Percentiles rank a stretch among this genome's conserved stretches.
Conservation (phyloP, 2,888 invertebrate species). For the Oithona nana region DNA sequence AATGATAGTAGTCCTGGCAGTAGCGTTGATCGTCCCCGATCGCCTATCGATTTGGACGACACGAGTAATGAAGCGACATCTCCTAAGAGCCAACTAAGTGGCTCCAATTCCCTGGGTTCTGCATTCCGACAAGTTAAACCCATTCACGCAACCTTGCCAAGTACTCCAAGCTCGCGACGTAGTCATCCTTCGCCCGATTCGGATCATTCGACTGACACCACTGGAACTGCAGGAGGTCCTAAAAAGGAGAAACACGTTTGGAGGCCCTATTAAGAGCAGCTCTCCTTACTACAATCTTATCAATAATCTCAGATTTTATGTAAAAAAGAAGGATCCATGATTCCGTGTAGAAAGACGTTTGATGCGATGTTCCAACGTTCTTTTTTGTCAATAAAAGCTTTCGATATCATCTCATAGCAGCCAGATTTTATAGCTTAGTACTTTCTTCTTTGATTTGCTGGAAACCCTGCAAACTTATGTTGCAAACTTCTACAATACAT, state of each 20-base stretch:
- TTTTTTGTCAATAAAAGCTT: no score
- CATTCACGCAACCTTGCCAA: not conserved
- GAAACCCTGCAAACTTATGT: no score
- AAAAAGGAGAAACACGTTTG: not conserved
- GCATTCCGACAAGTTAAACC: constrained; percentile 16
- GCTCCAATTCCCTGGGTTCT: not conserved
- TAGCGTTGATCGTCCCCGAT: not conserved
- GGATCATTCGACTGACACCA: no score
- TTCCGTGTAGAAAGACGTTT: no score
- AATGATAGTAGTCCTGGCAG: not conserved
- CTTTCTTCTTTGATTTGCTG: no score
- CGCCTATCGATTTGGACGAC: not conserved
- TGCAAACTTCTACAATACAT: no score
- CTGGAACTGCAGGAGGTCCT: not conserved
- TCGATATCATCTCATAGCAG: no score
- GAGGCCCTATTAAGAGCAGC: not conserved
- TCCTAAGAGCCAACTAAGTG: not conserved
- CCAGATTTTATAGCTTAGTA: no score
- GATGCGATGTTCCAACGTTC: no score
- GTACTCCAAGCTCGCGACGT: not conserved
- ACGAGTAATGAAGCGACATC: not conserved
- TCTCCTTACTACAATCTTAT: no score
- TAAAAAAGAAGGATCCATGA: no score
- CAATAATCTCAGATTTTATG: no score
- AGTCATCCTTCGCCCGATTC: not conserved